A percentile compares a stretch with the other conserved stretches of the same genome.
Evolutionary conservation across 2,113 vertebrate species (phyloP).

Genomic region (Mirza zaza): DNA sequence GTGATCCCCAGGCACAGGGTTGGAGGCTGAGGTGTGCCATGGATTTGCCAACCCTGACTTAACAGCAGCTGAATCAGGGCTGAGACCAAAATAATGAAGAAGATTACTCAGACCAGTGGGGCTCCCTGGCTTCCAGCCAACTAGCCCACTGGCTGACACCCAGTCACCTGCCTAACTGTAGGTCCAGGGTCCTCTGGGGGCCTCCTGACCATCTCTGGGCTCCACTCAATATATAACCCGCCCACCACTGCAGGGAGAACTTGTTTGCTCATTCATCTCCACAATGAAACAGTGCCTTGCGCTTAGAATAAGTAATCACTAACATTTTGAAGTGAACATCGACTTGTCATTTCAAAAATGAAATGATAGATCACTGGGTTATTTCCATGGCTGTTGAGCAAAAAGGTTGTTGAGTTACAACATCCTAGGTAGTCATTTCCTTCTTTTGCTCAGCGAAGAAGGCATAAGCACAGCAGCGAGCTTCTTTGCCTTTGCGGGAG

Average conservation of each 20-base stretch:
- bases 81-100: neutral
- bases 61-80: neutral
- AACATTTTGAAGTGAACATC: neutral
- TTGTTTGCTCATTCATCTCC: neutral
- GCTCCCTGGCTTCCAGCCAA: neutral
- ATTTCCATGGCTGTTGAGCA: neutral
- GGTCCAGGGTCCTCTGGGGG: neutral
- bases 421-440: neutral
- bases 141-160: neutral
- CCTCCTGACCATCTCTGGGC: neutral
- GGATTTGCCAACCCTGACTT: neutral
- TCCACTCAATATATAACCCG: neutral
- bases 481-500: neutral
- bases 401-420: neutral
- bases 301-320: neutral
- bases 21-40: neutral
- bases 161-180: neutral
- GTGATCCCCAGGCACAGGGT: neutral
- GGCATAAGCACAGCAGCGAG: fast-evolving
- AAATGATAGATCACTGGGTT: neutral
- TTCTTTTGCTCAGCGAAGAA: neutral
- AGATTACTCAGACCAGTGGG: neutral
- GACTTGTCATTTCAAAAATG: slow-evolving; percentile 17
- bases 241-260: neutral
- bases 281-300: neutral